Evolutionary conservation across 2,113 vertebrate species (phyloP).

Genomic region (Muscicapa adusta): DNA sequence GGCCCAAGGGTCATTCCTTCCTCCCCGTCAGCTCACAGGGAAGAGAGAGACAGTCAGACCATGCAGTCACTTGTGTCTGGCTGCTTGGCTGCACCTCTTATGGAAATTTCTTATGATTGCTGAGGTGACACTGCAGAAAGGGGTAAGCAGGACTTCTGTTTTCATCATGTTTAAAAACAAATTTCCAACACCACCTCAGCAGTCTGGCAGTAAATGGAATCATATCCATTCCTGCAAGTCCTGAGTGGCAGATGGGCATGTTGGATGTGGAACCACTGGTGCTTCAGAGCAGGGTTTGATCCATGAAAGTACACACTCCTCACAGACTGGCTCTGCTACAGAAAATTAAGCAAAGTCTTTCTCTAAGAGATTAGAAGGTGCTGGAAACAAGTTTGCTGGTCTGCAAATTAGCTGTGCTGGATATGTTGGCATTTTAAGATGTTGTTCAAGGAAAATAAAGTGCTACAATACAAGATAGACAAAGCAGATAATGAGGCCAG

Average conservation of each 20-base stretch:
- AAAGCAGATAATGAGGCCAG: constrained; percentile 34
- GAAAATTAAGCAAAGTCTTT: constrained; percentile 18
- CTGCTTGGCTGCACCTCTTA: background rate
- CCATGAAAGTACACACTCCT: background rate
- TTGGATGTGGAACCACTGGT: background rate
- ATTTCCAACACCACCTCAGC: background rate
- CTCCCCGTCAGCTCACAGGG: background rate
- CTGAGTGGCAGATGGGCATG: background rate
- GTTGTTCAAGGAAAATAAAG: constrained; percentile 56
- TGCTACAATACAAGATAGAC: constrained; percentile 50
- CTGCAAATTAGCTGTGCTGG: constrained; percentile 57
- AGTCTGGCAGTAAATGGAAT: background rate
- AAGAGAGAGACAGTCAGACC: background rate
- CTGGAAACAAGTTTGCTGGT: constrained; percentile 53
- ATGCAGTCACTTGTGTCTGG: background rate
- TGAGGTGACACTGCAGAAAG: background rate
- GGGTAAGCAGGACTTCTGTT: background rate
- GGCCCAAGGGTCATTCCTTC: background rate
- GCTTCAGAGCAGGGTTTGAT: background rate
- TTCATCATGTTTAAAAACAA: background rate
- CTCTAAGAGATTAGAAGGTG: constrained; percentile 51
- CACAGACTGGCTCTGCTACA: background rate
- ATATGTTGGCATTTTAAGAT: constrained; percentile 52
- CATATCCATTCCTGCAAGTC: background rate
- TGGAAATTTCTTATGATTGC: background rate